Evolutionary conservation across 92 coral and sea anemone species (phyloP), one percentile per base, ranked within the genome.

Genomic region (Isaurus tuberculatus): DNA sequence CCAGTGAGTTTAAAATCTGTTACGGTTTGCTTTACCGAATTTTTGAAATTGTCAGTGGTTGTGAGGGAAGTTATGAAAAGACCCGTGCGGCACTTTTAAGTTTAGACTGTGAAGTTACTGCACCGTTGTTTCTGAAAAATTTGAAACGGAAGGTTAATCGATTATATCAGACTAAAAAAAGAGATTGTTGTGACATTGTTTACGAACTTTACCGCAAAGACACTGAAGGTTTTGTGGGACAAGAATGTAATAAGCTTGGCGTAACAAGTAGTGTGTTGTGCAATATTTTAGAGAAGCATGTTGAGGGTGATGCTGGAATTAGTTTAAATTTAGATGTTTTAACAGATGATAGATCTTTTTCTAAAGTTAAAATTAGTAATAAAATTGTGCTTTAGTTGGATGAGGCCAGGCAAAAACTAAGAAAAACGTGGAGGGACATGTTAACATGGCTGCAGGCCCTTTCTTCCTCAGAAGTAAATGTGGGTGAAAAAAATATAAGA

Each of bases 141-240:
- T 27, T 67, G 44, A 67, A 67, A 36, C 72, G 44, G 30, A 32
- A 19, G 8, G 72, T 67, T 67, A 30, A 30, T 67, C 13, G 72
- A 66, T 30, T 66, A 31, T 32, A 10, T 4, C 7, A 66, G 16
- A 66, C 7, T n/a, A 70, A 70, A 33, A 22, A 10, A 15, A n/a
- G 53, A 22, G 33, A 70, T 19, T 8, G 75, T 32, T 70, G 75
- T 70, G 36, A 70, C 4, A 33, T 33, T 70, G 53, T 43, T 70
- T 2, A 37, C 25, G 75, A 70, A 70, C 75, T 70, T 70, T 70
- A 70, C 20, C 20, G 49, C 30, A 23, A 70, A 37, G 53, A 37
- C 17, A 70, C 15, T 70, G 75, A 34, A 70, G 75, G 26, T 37
- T 70, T 70, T 34, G 75, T 70, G 15, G 75, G 75, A 34, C 75